Base-by-base conservation (phyloP, 2,113 vertebrate species). In the Zingel zingel region DNA sequence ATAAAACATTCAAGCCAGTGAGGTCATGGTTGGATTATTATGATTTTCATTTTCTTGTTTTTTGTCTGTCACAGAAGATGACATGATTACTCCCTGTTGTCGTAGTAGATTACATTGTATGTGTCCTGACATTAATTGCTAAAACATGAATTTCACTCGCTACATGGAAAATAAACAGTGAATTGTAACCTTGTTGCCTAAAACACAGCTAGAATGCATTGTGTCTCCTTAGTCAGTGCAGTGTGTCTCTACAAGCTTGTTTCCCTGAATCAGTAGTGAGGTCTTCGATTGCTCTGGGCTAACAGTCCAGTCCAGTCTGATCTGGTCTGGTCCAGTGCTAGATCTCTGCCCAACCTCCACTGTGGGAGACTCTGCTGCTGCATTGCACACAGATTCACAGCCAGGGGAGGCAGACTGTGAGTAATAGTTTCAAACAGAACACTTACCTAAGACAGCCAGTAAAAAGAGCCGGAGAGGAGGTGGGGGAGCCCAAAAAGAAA, bases 361-460 rank as follows among this genome's bases (percentile, higher is more conserved):
- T 78, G 59, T 65, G 66, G 50, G 59, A 39, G 67, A 23, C 74
- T 73, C 27, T 65, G 51, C 51, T 67, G 58, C 36, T 67, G 63
- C 68, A 21, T 48, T 74, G 39, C 79, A 88, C 77, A 88, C 65
- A 80, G 65, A 69, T 30, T 23, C 61, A 72, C 5, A 65, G 63
- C 50, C 81, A 85, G 74, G 70, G 69, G 65, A 83, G 77, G 77
- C 77, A 83, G 79, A 86, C 79, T 53, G 83, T 81, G 86, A 91
- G 71, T 88, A 90, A 89, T 81, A 77, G 14, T 87, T 79, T 77
- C 83, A 91, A 89, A 89, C 59, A 81, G 57, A 86, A 77, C 86
- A 93, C 93, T 94, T 93, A 93, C 92, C 93, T 94, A 74, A 75
- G 73, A 75, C n/a, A 61, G 66, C 7, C 39, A 74, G 69, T 54